Evolutionary conservation across 2,888 invertebrate genomes (phyloP), one percentile per base, ranked within the genome.

Genomic region (Cistogaster globosa): DNA sequence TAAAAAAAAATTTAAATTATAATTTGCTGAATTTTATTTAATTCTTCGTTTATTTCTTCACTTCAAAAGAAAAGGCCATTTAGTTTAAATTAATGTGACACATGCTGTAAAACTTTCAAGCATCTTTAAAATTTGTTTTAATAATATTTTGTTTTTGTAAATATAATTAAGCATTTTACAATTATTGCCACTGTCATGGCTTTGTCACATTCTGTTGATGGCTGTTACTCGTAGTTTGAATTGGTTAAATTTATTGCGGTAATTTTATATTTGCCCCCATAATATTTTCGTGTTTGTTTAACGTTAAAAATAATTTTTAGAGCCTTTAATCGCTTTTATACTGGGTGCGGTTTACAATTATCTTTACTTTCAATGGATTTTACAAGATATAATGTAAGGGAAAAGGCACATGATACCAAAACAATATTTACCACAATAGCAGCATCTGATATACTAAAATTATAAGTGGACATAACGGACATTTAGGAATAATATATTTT

Each of bases 241-340:
- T 69, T 69, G 69, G 69, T 57, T 42, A 57, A 57, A 55, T 57
- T 69, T 51, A 60, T 60, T 60, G 72, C 58, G 60, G 36, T 20
- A 32, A 72, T 48, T 72, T 72, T 48, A 72, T 72, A 48, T 20
- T 20, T 72, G 48, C 8, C 48, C 36, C 42, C 42, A 63, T 26
- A 2, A 2, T 26, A 26, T 26, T 74, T 58, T 57, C 9, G 20
- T 20, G 55, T 76, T 65, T 45, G 67, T 32, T 58, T 20, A 58
- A 76, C 48, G 16, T 32, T 65, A 57, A 58, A 2, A 42, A 42
- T 14, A 42, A 4, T 12, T 60, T 67, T 76, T 57, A 32, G 58
- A 58, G 58, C 48, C 58, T 58, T 58, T 45, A 32, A 76, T 76
- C 32, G 48, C 67, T 67, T 32, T 65, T 48, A n/a, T 67, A 4